phyloP scores from a whole-genome alignment of 2,113 vertebrate species.

The Micronycteris hirsuta region DNA sequence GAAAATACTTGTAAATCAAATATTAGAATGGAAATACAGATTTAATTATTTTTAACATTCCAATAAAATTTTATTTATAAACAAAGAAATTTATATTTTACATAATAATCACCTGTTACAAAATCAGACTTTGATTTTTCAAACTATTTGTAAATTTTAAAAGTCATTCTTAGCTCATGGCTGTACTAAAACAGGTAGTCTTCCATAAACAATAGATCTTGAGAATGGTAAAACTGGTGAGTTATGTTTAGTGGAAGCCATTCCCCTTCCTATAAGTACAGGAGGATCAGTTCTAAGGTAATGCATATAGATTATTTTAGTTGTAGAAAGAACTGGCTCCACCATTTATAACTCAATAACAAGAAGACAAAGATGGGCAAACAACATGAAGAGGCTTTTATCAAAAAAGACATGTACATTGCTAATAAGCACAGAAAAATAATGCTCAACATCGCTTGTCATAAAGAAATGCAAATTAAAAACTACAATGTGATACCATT shows the following conservation, averaged over 20 bases:
- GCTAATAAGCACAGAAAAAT: background rate
- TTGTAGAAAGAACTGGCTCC: background rate
- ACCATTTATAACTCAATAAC: background rate
- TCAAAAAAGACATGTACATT: background rate
- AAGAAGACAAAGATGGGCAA: background rate
- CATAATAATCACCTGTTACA: background rate
- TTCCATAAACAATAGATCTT: background rate
- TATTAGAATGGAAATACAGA: background rate
- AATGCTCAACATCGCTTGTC: background rate
- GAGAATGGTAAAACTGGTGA: background rate
- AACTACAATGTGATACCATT: background rate
- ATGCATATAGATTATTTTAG: background rate
- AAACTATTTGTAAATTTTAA: background rate
- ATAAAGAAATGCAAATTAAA: conserved; percentile 1
- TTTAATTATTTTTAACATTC: background rate
- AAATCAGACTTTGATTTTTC: background rate
- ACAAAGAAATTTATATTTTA: background rate
- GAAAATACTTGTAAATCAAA: background rate
- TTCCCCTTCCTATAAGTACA: background rate
- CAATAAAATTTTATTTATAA: too few relatives aligned
- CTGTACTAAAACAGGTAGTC: background rate
- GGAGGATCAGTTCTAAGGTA: background rate
- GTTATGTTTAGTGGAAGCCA: background rate
- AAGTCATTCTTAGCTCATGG: background rate
- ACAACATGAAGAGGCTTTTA: background rate